Evolutionary conservation across 1,140 invertebrate genomes (phyloP).

Genomic region (Brachionus manjavacas): DNA sequence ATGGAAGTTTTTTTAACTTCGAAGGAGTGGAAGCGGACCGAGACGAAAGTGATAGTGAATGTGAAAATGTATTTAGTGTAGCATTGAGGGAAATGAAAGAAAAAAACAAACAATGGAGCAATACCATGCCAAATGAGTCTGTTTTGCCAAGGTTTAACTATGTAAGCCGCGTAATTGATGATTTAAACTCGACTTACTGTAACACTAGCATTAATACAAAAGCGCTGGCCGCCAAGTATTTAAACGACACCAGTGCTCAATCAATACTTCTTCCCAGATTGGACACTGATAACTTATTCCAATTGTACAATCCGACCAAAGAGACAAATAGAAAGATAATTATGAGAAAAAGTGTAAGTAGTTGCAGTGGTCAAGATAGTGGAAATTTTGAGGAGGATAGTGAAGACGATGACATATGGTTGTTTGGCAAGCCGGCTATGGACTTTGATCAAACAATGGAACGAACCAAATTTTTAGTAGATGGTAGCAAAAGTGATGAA

Average conservation of each 20-base stretch:
- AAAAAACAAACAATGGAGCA: background rate
- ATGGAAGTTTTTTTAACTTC: constrained; percentile 11
- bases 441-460: background rate
- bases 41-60: background rate
- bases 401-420: constrained; percentile 16
- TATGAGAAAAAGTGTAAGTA: constrained; percentile 19
- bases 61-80: background rate
- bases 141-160: background rate
- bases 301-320: constrained; percentile 8
- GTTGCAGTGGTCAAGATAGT: constrained; percentile 17
- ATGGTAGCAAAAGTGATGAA: background rate
- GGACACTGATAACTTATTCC: background rate
- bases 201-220: constrained; percentile 16
- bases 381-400: constrained; percentile 5
- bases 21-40: background rate
- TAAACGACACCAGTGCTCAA: background rate
- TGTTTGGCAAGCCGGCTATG: constrained; percentile 5
- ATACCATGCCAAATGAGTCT: background rate
- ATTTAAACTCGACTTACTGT: background rate
- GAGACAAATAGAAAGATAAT: background rate
- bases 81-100: background rate
- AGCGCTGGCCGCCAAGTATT: background rate
- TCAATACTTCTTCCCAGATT: background rate
- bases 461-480: background rate
- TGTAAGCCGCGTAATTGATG: background rate